These are phyloP conservation scores for Ondatra zibethicus DNA, from an alignment of 2,113 vertebrate genomes.

Conservation along the genomic window DNA sequence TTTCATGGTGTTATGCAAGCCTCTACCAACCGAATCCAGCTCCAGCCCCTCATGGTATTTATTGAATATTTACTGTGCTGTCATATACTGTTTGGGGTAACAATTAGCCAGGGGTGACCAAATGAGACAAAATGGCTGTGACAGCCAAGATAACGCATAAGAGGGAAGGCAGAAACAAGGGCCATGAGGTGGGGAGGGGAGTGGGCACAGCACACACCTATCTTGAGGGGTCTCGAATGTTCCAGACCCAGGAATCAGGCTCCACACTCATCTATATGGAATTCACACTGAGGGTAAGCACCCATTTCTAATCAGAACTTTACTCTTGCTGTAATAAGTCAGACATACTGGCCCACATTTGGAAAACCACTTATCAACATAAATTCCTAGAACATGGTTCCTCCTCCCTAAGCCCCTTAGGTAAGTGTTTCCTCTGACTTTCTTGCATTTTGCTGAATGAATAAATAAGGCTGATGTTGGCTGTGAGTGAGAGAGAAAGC, in stretches of 20 bases:
- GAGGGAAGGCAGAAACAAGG: background rate
- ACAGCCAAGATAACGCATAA: background rate
- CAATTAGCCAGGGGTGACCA: background rate
- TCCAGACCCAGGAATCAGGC: background rate
- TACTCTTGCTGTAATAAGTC: background rate
- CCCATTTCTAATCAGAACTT: background rate
- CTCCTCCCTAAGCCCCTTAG: background rate
- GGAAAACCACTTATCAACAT: constrained; percentile 1
- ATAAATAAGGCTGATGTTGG: constrained; percentile 6
- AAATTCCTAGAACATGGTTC: background rate
- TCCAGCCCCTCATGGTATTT: background rate
- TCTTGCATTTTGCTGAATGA: constrained; percentile 49
- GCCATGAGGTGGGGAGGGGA: background rate
- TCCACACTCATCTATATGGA: background rate
- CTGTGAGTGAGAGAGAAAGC: background rate
- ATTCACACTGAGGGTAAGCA: background rate
- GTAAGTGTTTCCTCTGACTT: constrained; percentile 14
- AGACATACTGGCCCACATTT: background rate
- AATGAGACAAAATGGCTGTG: background rate
- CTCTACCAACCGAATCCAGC: background rate
- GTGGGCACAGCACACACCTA: too few species aligned
- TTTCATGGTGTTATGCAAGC: background rate
- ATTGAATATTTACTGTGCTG: background rate
- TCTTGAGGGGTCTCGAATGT: background rate
- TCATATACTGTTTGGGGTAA: background rate